These are phyloP conservation scores for Eira barbara DNA, from an alignment of 2,113 vertebrate species.

Conservation along the genomic window DNA sequence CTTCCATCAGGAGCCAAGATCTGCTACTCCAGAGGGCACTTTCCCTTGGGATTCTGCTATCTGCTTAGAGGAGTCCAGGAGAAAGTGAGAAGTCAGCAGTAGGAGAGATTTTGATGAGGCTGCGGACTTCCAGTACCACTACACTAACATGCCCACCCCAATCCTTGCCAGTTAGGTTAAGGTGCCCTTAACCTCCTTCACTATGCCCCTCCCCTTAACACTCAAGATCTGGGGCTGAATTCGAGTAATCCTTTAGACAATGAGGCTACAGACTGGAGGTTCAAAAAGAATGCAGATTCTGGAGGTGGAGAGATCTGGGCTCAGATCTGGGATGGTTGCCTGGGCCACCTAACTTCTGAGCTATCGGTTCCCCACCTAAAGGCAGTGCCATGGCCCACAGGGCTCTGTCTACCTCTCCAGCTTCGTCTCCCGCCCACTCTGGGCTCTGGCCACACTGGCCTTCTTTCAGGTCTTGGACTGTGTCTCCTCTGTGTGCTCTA, in stretches of 20 bases:
- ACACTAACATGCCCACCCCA: background rate
- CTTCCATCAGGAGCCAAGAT: background rate
- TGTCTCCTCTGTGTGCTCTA: background rate
- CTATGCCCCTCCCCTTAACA: background rate
- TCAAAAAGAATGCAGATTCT: background rate
- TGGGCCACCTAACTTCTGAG: background rate
- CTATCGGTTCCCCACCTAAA: background rate
- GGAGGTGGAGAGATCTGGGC: background rate
- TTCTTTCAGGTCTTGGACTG: background rate
- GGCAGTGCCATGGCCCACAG: too few relatives aligned
- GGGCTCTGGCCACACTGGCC: background rate
- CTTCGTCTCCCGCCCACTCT: background rate
- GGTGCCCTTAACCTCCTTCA: background rate
- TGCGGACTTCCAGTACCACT: background rate
- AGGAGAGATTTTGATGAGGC: background rate
- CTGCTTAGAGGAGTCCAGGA: background rate
- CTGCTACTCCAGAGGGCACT: background rate
- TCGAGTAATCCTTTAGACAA: background rate
- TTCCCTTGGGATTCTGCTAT: background rate
- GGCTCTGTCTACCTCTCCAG: background rate
- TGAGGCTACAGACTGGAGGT: background rate
- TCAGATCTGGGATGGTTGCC: background rate
- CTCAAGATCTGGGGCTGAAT: slow-evolving; percentile 4
- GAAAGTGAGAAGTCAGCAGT: slow-evolving; percentile 28
- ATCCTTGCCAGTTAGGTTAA: background rate